Base-by-base conservation (phyloP, 1,140 invertebrate species). In the Diuraphis noxia region DNA sequence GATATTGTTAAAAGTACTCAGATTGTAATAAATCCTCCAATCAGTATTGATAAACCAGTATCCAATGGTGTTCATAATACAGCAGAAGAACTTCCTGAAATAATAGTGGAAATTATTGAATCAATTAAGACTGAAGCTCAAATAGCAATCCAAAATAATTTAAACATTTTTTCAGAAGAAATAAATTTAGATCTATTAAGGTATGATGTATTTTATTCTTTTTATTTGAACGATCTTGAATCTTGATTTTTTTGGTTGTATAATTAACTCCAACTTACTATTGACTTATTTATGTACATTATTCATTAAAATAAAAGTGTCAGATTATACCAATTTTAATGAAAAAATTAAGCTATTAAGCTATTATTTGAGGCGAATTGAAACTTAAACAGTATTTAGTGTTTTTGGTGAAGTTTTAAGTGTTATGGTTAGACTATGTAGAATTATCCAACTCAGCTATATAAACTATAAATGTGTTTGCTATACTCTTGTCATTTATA, bases 121-220 rank as follows among this genome's bases (percentile, higher is more conserved):
- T 91, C 77, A 79, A 77, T 91, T 91, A 91, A 91, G 89, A 91
- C 89, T 91, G 89, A 91, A 91, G 89, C 89, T 52, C 63, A 91
- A 91, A 38, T 52, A 91, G 89, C 41, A 91, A 91, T 46, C 1
- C 34, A 38, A 91, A 91, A 81, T 49, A 82, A 91, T 38, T 49
- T 25, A 81, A 81, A 81, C 17, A 36, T 52, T 25, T 91, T 91
- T 81, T 91, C 89, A 49, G 89, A 91, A 46, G 36, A 91, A 91
- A 91, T 91, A 17, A 91, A 91, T 52, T 21, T 91, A 40, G 38
- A 81, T 49, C 36, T 91, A 82, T 82, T 91, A 91, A 91, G 89
- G 89, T 91, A 81, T 38, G 36, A n/a, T 89, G 79, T 25, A n/a
- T 25, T 36, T 23, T 4, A 17, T 46, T 43, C 1, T 19, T 84